Base-by-base conservation (phyloP, 92 coral and sea anemone genomes). In the Isaurus tuberculatus region DNA sequence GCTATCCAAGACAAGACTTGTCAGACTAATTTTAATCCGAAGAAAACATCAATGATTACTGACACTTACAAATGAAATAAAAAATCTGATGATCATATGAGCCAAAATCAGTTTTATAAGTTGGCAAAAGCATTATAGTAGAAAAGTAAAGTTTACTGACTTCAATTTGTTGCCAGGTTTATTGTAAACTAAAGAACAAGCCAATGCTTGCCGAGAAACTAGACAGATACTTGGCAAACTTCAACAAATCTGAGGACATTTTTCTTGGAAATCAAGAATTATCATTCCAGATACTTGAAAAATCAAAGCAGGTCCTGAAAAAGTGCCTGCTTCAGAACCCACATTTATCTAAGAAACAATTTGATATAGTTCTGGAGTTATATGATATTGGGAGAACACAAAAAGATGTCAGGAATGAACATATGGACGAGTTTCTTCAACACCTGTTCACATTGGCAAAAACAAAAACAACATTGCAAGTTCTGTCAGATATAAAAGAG, bases 291-390 rank as follows among this genome's bases (percentile, higher is more conserved):
- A 83, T 63, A 28, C 98, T 93, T 32, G 80, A 61, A 36, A 69
- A 73, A 34, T 91, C 98, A 22, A 89, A 88, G 73, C 34, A 81
- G 43, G 64, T 89, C 43, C 79, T 93, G 5, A 67, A 84, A 32
- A 86, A 81, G 44, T 93, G 89, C 63, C 86, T 93, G 17, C 91
- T 93, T 19, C 98, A 93, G 69, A 93, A 93, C 69, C 94, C 91
- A 25, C 91, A 91, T 61, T 63, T 93, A 51, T 86, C 84, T 22
- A 86, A 72, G n/a, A 60, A 57, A 28, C 98, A 91, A 48, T 89
- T 86, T 73, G 77, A 36, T 27, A 26, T 86, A 42, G 88, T 87
- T 26, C 67, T 91, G n/a, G 75, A 85, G 75, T 33, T 91, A 33
- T 93, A 91, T 89, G 91, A 83, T 5, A 25, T 91, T 8, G 73